Conservation (phyloP, 2,113 vertebrate genomes). For the Brachypodius melanocephalos region DNA sequence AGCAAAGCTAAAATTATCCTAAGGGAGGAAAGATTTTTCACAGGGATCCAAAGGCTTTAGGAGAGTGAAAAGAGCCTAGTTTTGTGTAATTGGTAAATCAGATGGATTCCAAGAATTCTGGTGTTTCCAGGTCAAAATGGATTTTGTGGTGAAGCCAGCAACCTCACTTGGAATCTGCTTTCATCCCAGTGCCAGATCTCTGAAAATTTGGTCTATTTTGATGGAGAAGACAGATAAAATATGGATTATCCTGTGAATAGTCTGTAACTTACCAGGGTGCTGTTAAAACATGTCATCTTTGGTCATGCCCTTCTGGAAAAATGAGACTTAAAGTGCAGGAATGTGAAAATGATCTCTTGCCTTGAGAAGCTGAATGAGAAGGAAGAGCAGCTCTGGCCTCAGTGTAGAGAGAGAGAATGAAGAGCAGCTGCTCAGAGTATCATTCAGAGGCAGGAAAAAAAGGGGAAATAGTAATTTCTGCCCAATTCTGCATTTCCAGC, state of each 20-base stretch:
- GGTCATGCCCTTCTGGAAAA: not conserved
- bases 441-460: not conserved
- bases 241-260: not conserved
- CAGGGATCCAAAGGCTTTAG: not conserved
- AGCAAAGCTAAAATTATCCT: not conserved
- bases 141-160: not conserved
- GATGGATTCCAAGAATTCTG: not conserved
- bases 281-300: not conserved
- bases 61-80: not conserved
- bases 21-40: not conserved
- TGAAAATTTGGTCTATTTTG: conserved; percentile 31
- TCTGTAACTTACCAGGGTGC: not conserved
- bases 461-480: not conserved
- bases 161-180: conserved; percentile 52
- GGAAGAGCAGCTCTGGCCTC: not conserved
- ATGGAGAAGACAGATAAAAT: not conserved
- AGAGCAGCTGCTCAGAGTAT: not conserved
- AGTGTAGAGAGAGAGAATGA: not conserved
- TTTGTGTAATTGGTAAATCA: not conserved
- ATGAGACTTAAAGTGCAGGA: not conserved
- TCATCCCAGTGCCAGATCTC: conserved; percentile 63
- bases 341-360: not conserved
- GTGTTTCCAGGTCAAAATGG: not conserved
- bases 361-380: not conserved
- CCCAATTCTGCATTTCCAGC: conserved; percentile 55